A percentile compares a stretch with the other conserved stretches of the same genome.
Evolutionary conservation across 2,888 invertebrate genomes (phyloP).

Genomic region (Fragum sueziense): DNA sequence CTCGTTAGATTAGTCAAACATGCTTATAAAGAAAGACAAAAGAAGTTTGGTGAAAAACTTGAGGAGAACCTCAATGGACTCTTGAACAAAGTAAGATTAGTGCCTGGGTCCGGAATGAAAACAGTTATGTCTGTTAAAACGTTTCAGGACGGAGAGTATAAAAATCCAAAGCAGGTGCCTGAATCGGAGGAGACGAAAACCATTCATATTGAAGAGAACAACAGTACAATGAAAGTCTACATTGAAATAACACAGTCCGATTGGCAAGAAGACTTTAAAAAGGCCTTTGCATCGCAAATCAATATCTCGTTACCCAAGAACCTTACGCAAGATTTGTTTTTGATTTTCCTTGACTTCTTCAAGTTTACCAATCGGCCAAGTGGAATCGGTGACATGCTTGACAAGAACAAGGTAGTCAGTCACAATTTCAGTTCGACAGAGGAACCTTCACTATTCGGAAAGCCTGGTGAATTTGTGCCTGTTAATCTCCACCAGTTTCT

Average conservation of each 20-base stretch:
- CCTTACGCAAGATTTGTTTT: constrained; percentile 4
- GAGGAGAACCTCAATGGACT: neutral
- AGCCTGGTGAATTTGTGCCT: constrained; percentile 58
- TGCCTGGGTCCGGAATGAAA: constrained; percentile 22
- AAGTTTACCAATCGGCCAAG: neutral
- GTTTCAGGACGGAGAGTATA: constrained; percentile 15
- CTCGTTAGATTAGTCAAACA: constrained; percentile 28
- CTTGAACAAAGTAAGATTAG: neutral
- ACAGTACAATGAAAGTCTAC: constrained; percentile 1
- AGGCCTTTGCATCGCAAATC: neutral
- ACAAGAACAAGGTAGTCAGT: constrained; percentile 22
- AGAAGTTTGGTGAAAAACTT: neutral
- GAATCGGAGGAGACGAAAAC: neutral
- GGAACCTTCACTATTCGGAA: constrained; percentile 28
- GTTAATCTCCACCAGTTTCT: constrained; percentile 50
- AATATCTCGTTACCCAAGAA: neutral
- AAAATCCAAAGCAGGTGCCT: neutral
- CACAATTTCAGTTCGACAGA: neutral
- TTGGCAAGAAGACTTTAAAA: constrained; percentile 16
- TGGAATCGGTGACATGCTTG: constrained; percentile 23
- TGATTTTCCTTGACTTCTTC: constrained; percentile 18
- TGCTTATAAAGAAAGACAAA: constrained; percentile 11
- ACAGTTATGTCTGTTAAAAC: constrained; percentile 21
- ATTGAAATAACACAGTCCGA: constrained; percentile 1
- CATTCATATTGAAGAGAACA: constrained; percentile 11